Percentiles rank a stretch among this genome's conserved stretches.
Conservation (phyloP, 2,888 invertebrate species). For the Synanthedon myopaeformis region DNA sequence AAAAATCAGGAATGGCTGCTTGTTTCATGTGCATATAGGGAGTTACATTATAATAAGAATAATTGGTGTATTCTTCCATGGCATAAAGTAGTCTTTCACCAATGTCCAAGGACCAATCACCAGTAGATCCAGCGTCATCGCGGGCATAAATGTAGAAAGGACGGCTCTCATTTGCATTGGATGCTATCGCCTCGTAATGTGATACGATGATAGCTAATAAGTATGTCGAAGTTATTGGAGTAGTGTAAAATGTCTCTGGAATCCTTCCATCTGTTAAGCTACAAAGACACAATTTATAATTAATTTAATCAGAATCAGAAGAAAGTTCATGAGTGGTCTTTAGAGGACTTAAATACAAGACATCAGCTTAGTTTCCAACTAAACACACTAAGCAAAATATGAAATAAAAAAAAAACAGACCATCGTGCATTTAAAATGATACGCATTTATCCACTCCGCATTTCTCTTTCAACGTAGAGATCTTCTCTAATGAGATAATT, state of each 20-base stretch:
- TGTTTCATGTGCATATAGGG: slow-evolving; percentile 70
- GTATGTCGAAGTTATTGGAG: slow-evolving; percentile 83
- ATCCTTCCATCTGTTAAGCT: slow-evolving; percentile 27
- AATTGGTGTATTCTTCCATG: slow-evolving; percentile 71
- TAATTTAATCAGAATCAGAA: background rate
- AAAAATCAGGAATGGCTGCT: slow-evolving; percentile 83
- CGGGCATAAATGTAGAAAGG: slow-evolving; percentile 58
- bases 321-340: too few relatives aligned
- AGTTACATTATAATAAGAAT: slow-evolving; percentile 65
- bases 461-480: too few relatives aligned
- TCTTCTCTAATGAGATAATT: too few relatives aligned
- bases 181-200: slow-evolving; percentile 65
- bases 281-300: slow-evolving; percentile 5
- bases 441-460: too few relatives aligned
- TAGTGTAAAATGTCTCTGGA: slow-evolving; percentile 61
- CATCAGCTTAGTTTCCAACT: too few relatives aligned
- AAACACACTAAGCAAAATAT: too few relatives aligned
- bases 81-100: slow-evolving; percentile 54
- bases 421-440: too few relatives aligned
- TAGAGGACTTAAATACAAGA: too few relatives aligned
- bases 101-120: slow-evolving; percentile 51
- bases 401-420: too few relatives aligned
- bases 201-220: slow-evolving; percentile 87
- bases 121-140: slow-evolving; percentile 41
- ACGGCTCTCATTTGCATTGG: slow-evolving; percentile 17